phyloP scores from a whole-genome alignment of 2,113 vertebrate genomes.

The Hydropotes inermis region DNA sequence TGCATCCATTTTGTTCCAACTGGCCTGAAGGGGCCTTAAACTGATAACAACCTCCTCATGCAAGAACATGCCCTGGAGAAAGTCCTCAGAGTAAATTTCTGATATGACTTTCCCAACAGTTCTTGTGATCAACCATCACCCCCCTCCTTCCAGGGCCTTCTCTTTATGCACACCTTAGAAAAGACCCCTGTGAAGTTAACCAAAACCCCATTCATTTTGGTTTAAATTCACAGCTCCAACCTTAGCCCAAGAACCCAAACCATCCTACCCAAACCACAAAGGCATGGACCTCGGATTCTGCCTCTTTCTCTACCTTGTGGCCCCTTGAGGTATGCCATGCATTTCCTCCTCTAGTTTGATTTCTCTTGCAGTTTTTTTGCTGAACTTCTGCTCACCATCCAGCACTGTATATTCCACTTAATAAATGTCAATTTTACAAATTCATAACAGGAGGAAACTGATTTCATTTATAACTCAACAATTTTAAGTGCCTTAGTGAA shows the following conservation, averaged over 20 bases:
- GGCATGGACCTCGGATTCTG: background rate
- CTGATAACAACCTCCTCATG: background rate
- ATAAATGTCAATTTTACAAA: background rate
- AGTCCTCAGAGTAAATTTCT: background rate
- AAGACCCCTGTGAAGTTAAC: background rate
- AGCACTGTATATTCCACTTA: background rate
- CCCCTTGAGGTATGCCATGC: accelerated
- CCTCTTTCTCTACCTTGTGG: background rate
- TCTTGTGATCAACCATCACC: background rate
- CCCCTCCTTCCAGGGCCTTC: background rate
- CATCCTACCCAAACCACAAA: background rate
- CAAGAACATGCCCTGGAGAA: background rate
- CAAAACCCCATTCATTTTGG: background rate
- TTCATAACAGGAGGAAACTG: background rate
- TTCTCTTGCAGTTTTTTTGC: background rate
- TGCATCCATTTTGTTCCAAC: background rate
- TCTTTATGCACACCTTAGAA: background rate
- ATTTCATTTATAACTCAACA: constrained; percentile 32
- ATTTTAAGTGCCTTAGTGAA: constrained; percentile 11
- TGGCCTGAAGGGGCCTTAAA: background rate
- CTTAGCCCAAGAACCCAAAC: background rate
- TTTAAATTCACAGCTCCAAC: background rate
- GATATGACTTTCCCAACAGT: background rate
- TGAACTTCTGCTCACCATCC: background rate
- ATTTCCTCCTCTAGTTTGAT: background rate